Base-by-base conservation (phyloP, 1,140 invertebrate species). In the Belonocnema kinseyi region DNA sequence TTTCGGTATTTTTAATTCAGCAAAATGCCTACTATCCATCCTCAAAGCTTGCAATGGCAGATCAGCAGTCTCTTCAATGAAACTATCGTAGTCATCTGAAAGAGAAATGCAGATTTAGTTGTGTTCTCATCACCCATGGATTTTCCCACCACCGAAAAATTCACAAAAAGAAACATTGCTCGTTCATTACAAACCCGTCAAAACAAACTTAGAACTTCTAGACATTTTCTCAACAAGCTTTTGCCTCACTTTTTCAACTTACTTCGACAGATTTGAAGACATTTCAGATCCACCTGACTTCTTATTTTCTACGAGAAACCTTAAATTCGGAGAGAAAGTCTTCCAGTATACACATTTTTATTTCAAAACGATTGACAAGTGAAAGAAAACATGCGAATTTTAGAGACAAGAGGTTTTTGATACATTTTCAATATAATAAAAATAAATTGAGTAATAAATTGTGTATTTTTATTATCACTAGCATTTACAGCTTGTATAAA, bases 1-100 rank as follows among this genome's bases (percentile, higher is more conserved):
- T 54, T 86, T 89, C 7, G 89, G 89, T 80, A 89, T 88, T 71
- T 86, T 89, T 21, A 92, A 77, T 76, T 88, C 82, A 61, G 90
- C 84, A 85, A 82, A 87, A 78, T 85, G 72, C 74, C 77, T 50
- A 77, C 76, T 83, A 12, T 81, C 80, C 26, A 79, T 76, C 40
- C 85, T 86, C 84, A 85, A 87, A 13, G 83, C 85, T 33, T 88
- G 88, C 17, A 87, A 75, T 11, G 89, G 86, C 74, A 86, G 82
- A 84, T 85, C 85, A 4, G 75, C 83, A 21, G 72, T 80, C 76
- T 88, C 88, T 40, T 83, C 78, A 40, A 21, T 74, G 7, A 13
- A 70, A 77, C 33, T 46, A 12, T 85, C 83, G 10, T 81, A 77
- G 1, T 70, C 66, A 78, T 82, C 83, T 84, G 81, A 66, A 82